Evolutionary conservation across 2,113 vertebrate genomes (phyloP).

Genomic region (Lagopus leucura): DNA sequence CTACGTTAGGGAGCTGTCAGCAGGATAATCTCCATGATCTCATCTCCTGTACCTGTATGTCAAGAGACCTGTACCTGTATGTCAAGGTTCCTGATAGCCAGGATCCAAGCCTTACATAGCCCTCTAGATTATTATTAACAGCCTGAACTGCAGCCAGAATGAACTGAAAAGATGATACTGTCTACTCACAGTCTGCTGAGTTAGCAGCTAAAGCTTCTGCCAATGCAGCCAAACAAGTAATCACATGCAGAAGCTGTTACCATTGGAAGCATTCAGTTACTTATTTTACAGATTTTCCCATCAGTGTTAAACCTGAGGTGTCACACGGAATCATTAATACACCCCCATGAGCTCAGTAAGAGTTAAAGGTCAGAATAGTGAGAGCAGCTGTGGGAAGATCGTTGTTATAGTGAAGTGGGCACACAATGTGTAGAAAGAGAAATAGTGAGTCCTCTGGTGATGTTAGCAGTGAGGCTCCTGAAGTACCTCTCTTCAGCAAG

Average conservation of each 20-base stretch:
- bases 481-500: neutral
- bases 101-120: conserved; percentile 1
- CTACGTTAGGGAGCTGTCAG: conserved; percentile 15
- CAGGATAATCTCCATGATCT: neutral
- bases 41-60: neutral
- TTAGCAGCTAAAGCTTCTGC: conserved; percentile 52
- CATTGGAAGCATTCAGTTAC: neutral
- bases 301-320: neutral
- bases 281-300: conserved; percentile 31
- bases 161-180: conserved; percentile 28
- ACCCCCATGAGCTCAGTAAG: accelerated
- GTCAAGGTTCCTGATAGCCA: neutral
- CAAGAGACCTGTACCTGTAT: neutral
- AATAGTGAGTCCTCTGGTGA: accelerated
- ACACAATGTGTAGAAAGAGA: neutral
- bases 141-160: conserved; percentile 43
- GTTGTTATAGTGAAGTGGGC: neutral
- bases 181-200: conserved; percentile 61
- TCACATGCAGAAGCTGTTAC: neutral
- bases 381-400: neutral
- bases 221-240: conserved; percentile 26
- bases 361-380: neutral
- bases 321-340: neutral
- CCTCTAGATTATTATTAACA: conserved; percentile 47
- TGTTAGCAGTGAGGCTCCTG: neutral